phyloP scores from a whole-genome alignment of 1,140 invertebrate genomes.

The Caenorhabditis latens region DNA sequence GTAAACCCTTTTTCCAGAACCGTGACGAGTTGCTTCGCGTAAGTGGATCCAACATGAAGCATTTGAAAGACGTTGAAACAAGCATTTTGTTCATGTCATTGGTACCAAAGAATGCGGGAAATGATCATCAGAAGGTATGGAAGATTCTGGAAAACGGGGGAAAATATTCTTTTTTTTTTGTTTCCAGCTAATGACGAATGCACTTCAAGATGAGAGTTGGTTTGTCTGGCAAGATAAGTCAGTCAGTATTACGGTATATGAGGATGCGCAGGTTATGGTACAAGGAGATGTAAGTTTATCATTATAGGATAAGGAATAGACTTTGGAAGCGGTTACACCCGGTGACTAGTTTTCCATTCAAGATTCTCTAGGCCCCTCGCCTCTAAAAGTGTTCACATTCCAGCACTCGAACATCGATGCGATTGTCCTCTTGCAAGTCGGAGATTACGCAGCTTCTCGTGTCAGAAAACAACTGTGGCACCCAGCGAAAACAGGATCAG shows the following conservation, averaged over 20 bases:
- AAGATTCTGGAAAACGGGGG: background rate
- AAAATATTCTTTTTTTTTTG: background rate
- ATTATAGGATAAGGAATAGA: background rate
- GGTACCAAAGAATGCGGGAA: constrained; percentile 23
- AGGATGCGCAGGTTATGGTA: constrained; percentile 50
- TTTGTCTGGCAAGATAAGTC: constrained; percentile 60
- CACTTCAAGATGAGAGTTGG: constrained; percentile 36
- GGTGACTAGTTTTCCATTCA: no score
- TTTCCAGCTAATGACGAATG: constrained; percentile 30
- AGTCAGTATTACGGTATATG: constrained; percentile 42
- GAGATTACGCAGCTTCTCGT: constrained; percentile 52
- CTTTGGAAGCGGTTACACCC: no score
- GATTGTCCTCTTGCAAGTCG: constrained; percentile 61
- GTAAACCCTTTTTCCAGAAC: background rate
- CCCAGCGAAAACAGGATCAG: constrained; percentile 44
- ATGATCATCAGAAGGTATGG: constrained; percentile 14
- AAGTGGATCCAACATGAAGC: background rate
- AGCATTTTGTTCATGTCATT: constrained; percentile 33
- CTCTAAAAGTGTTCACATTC: background rate
- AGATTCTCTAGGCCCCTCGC: no score
- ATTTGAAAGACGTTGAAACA: constrained; percentile 1
- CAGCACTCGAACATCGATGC: constrained; percentile 67
- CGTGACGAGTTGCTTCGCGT: background rate
- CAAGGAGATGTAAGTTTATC: constrained; percentile 59
- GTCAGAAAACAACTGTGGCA: constrained; percentile 60